Base-by-base conservation (phyloP, 2,797 vertebrate species). In the Fratercula arctica region DNA sequence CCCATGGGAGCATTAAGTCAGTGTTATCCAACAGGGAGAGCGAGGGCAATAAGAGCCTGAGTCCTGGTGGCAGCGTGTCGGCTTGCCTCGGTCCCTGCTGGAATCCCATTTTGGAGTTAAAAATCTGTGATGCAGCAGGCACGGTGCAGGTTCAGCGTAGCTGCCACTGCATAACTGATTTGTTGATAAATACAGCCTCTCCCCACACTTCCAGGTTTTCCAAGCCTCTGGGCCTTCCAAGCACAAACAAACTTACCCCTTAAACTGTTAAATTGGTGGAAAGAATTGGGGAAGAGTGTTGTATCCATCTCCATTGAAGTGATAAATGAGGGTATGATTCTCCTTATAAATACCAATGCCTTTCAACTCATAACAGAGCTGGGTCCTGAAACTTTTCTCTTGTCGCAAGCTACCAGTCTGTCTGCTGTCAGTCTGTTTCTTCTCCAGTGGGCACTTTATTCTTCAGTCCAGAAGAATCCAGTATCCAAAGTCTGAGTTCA, bases 401-500 rank as follows among this genome's bases (percentile, higher is more conserved):
- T n/a, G 64, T 82, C 7, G 9, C 48, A 73, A 68, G 82, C 64
- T 89, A 78, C 79, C 54, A 41, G 61, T n/a, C 33, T 50, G 16
- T 92, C 94, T 93, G 50, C 73, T 85, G 64, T 80, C 67, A 84
- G 57, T 54, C 35, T 77, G 39, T 72, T 93, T 88, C 60, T 90
- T 96, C 37, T 87, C 33, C 45, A 43, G n/a, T 63, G 39, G 64
- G 13, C 35, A 15, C 59, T 94, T 77, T 66, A 43, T 59, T 87
- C 37, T 72, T 33, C 26, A 25, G 48, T 66, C 20, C 26, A 26
- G 76, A 75, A 64, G 61, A 86, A 59, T 73, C 43, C 8, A 2
- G 0, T 66, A 59, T 69, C 69, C 53, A 4, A 60, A 67, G 23
- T 74, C 66, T 23, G 31, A 67, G 13, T 39, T 87, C n/a, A 10